Conservation (phyloP, 2,797 vertebrate genomes). For the Sebastes nivosus region DNA sequence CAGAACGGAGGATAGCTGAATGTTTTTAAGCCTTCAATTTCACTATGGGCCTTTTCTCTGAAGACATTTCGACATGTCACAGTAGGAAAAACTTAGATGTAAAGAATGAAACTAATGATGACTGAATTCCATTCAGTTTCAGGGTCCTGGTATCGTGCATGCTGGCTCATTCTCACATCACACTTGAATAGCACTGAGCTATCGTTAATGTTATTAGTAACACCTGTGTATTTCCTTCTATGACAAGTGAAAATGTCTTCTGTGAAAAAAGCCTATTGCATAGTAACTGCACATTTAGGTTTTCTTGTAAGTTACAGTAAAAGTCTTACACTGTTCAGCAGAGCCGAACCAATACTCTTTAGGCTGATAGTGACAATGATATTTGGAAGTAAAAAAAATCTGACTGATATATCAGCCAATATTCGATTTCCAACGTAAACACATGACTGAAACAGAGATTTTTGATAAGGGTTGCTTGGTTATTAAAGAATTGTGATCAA, state of each 20-base stretch:
- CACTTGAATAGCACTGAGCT: neutral
- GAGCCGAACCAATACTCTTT: neutral
- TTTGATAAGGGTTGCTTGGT: neutral
- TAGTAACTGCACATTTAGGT: neutral
- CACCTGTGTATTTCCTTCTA: neutral
- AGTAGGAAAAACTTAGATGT: neutral
- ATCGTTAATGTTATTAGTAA: neutral
- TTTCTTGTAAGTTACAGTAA: neutral
- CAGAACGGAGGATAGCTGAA: neutral
- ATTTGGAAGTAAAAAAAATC: neutral
- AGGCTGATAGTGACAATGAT: neutral
- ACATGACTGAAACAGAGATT: neutral
- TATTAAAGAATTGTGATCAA: neutral
- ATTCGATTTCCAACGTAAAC: neutral
- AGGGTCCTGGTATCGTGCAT: neutral
- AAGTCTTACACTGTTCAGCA: neutral
- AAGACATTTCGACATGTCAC: neutral
- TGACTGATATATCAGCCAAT: neutral
- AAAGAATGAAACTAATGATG: neutral
- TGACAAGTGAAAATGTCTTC: too few species aligned
- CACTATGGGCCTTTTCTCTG: neutral
- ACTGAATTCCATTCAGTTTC: neutral
- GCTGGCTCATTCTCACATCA: neutral
- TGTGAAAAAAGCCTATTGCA: neutral
- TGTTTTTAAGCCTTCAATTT: neutral